Evolutionary conservation across 1,140 invertebrate species (phyloP), one percentile per base, ranked within the genome.

Genomic region (Dendrolimus kikuchii): DNA sequence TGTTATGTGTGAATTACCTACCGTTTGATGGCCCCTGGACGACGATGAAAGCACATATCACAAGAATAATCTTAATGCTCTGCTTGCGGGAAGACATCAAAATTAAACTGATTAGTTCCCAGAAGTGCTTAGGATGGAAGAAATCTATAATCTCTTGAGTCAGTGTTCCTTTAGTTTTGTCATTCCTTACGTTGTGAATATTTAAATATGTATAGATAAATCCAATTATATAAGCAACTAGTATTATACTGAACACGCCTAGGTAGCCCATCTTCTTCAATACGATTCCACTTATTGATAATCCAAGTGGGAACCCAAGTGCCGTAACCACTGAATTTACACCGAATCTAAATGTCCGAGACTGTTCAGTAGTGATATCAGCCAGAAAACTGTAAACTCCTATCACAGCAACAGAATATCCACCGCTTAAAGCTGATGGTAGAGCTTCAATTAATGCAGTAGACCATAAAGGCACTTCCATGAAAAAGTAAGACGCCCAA

Each of bases 381-480:
- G 90, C 88, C 10, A 90, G 87, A 45, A 88, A 90, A 50, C 89
- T 89, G 50, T 88, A 90, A 9, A 87, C 78, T 4, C 89, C 88
- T 88, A 90, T 89, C 42, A 90, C 72, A 50, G 89, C 76, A 58
- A 89, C 84, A 4, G 88, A 79, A 55, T 81, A 74, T 46, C 90
- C 87, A 37, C 89, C 88, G 37, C 86, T 85, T 23, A 90, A 73
- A 0, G 88, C 88, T 4, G 88, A 78, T 5, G 89, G 79, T 2
- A 90, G 46, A 1, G 84, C 80, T 78, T 90, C 88, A 45, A 88
- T 81, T 6, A 90, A 55, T 7, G 81, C 89, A n/a, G 87, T 87
- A 0, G 82, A 63, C 80, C 88, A 89, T 50, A 90, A 64, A 23
- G 89, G 82, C 86, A 86, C 89, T 64, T 88, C 75, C 36, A 80